These are phyloP conservation scores for Uria aalge DNA, from an alignment of 2,113 vertebrate genomes.

Conservation along the genomic window DNA sequence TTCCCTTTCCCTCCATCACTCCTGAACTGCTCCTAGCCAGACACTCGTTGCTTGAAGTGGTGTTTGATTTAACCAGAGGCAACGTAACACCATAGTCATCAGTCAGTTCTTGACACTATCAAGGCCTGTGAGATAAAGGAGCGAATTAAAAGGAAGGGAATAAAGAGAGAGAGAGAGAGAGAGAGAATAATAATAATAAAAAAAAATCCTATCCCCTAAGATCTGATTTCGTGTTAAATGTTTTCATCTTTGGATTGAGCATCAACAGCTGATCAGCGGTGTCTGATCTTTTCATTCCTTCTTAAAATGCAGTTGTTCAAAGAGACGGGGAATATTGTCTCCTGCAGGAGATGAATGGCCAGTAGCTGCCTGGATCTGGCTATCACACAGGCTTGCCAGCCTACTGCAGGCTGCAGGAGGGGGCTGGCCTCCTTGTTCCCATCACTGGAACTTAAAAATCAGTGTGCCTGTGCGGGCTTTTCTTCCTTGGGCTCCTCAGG, in stretches of 20 bases:
- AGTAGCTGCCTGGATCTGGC: neutral
- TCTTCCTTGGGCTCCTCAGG: neutral
- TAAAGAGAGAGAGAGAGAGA: neutral
- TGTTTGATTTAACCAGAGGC: constrained; percentile 44
- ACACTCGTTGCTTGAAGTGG: neutral
- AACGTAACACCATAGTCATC: neutral
- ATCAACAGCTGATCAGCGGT: neutral
- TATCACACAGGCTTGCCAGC: neutral
- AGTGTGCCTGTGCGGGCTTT: neutral
- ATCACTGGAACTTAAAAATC: neutral
- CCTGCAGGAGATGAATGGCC: neutral
- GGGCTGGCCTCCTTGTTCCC: neutral
- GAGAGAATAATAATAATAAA: neutral
- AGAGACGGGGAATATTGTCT: neutral
- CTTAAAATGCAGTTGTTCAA: neutral
- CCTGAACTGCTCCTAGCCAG: constrained; percentile 7
- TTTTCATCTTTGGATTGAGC: constrained; percentile 28
- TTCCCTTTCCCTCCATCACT: neutral
- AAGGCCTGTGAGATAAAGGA: constrained; percentile 38
- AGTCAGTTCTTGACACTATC: constrained; percentile 20
- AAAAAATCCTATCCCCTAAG: neutral
- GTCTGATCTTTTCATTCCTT: neutral
- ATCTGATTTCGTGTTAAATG: neutral
- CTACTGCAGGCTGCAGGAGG: neutral
- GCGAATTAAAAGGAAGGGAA: neutral